Percentiles rank a stretch among this genome's conserved stretches.
phyloP scores from a whole-genome alignment of 2,113 vertebrate genomes.

The Terrapene triunguis region DNA sequence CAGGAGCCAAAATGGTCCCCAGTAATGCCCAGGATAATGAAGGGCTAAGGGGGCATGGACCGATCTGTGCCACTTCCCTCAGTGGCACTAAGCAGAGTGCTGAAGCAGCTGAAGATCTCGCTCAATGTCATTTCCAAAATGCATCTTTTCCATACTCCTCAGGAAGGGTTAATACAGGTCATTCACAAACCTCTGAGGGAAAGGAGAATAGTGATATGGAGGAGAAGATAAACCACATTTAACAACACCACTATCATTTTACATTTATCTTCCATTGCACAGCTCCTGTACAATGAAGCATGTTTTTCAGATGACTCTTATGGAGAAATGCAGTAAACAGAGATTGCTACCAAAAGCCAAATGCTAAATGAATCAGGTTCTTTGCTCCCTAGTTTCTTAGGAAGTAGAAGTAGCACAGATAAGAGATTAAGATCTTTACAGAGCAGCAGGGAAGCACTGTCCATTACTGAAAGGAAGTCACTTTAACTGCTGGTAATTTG shows the following conservation, averaged over 20 bases:
- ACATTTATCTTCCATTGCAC: background rate
- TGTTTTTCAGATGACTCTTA: background rate
- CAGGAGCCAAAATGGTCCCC: background rate
- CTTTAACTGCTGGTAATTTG: background rate
- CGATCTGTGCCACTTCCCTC: background rate
- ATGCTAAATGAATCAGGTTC: background rate
- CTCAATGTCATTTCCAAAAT: background rate
- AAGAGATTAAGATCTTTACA: background rate
- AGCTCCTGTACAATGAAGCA: background rate
- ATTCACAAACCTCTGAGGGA: background rate
- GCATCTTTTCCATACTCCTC: background rate
- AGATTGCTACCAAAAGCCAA: background rate
- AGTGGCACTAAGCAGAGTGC: background rate
- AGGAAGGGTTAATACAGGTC: background rate
- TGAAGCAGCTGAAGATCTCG: background rate
- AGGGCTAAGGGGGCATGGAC: background rate
- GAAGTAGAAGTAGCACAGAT: background rate
- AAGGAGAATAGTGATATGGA: background rate
- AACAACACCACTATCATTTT: background rate
- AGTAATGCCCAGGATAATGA: background rate
- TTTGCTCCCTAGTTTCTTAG: background rate
- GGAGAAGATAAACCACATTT: background rate
- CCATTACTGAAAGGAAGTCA: background rate
- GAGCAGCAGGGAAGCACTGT: background rate
- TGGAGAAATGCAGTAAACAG: background rate